These are phyloP conservation scores for Paramuricea clavata DNA, from an alignment of 92 coral and sea anemone species.

Conservation along the genomic window DNA sequence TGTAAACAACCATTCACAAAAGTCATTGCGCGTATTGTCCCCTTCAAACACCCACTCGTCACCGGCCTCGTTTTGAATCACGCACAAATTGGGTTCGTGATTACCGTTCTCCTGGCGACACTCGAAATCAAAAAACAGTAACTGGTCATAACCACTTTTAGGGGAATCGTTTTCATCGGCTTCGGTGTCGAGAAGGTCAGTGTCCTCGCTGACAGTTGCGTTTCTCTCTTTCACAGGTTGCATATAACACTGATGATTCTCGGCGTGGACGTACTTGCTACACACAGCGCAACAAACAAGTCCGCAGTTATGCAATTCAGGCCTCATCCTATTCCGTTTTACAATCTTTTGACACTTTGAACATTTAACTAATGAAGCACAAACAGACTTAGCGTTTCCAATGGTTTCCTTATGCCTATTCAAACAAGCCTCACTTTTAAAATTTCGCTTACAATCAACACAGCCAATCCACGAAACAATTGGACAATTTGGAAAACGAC, in stretches of 20 bases:
- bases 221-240: neutral
- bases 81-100: too few species aligned
- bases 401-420: constrained; percentile 9
- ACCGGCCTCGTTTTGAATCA: too few species aligned
- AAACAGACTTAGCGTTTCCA: constrained; percentile 9
- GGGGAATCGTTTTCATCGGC: too few species aligned
- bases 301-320: neutral
- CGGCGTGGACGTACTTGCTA: neutral
- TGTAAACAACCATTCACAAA: too few species aligned
- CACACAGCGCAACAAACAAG: neutral
- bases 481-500: constrained; percentile 19
- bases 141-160: too few species aligned
- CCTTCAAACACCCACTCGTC: too few species aligned
- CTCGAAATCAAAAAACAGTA: constrained; percentile 14
- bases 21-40: too few species aligned
- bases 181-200: too few species aligned
- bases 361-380: constrained; percentile 33
- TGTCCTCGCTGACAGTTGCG: too few species aligned
- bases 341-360: neutral
- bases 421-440: constrained; percentile 27
- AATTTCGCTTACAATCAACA: constrained; percentile 8
- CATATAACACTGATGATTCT: neutral
- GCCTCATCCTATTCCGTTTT: constrained; percentile 13
- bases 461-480: constrained; percentile 18
- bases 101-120: too few species aligned